Base-by-base conservation (phyloP, 2,888 invertebrate genomes). In the Xylophagus ater region DNA sequence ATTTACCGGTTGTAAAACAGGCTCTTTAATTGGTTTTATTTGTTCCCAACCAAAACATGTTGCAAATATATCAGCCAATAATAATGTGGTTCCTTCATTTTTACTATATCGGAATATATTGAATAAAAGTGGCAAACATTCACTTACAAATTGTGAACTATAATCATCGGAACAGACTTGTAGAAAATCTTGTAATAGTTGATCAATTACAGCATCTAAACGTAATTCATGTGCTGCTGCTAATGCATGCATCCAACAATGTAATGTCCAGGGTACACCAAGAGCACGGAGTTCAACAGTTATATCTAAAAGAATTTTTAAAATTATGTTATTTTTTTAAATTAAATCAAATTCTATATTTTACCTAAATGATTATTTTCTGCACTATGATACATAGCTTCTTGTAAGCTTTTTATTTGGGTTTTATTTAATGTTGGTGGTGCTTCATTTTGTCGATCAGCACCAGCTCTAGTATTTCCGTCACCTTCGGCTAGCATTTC, bases 341-440 rank as follows among this genome's bases (percentile, higher is more conserved):
- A n/a, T n/a, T n/a, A n/a, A n/a, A n/a, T n/a, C 24, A 23, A 18
- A 10, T 25, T 24, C 9, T 19, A 23, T 4, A 7, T 39, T 57
- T 52, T 56, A 81, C 82, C 82, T 51, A 90, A 68, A 61, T 89
- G 84, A 54, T 88, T 87, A 58, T 86, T 88, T 63, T 92, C 92
- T 0, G 89, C 85, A 44, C 88, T 87, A 57, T 89, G 89, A 58
- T 92, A 93, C 86, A 93, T 86, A 15, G 92, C 89, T 62, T 92
- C 90, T 56, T 90, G 88, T 41, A 90, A 68, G 29, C 84, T 80
- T 51, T 87, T 80, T 48, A 83, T 78, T 65, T 90, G 88, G 21
- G 77, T 73, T 65, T 89, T 89, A 50, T 76, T 85, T 55, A 86
- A 71, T 42, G 59, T 57, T 46, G 55, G 57, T 29, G 59, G 52